Base-by-base conservation (phyloP, 1,140 invertebrate species). In the Heliconius nattereri region DNA sequence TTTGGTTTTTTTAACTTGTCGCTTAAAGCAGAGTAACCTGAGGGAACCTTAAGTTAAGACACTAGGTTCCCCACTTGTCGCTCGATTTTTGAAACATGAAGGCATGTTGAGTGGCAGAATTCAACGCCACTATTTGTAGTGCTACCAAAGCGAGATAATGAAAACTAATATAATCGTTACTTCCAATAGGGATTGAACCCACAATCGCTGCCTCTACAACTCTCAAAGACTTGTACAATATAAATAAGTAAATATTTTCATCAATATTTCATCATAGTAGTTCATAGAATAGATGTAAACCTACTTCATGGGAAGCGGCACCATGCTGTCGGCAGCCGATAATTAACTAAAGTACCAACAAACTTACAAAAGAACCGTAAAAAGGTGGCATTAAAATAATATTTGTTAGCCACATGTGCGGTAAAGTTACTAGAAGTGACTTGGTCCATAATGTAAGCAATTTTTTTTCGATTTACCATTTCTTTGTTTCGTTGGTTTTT, bases 371-470 rank as follows among this genome's bases (percentile, higher is more conserved):
- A 79, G 86, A 87, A 87, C 85, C 13, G 83, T 85, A 87, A 89
- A 87, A 86, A 85, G 81, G 75, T 85, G 82, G 86, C 84, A 87
- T 86, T 86, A 87, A 85, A 90, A 89, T 86, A 90, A 91, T 87
- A 90, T 89, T 88, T 88, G 80, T 87, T 29, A 29, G 72, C 84
- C 88, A 91, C 85, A 85, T 89, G 89, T 78, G 73, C 37, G 77
- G 71, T 82, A 85, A 75, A 83, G 23, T 74, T 49, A 29, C 86
- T 89, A 75, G 90, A 91, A 77, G 85, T n/a, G 88, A 52, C 82
- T 81, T 75, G 19, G 19, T 52, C 6, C 20, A 20, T 20, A 20
- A 19, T 52, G 49, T 52, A 20, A 66, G 70, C 70, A 72, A 20
- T 72, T 71, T 40, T 26, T 37, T 57, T 75, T 52, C 8, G 19